phyloP scores from a whole-genome alignment of 1,140 invertebrate genomes.

The Paramacrobiotus metropolitanus region DNA sequence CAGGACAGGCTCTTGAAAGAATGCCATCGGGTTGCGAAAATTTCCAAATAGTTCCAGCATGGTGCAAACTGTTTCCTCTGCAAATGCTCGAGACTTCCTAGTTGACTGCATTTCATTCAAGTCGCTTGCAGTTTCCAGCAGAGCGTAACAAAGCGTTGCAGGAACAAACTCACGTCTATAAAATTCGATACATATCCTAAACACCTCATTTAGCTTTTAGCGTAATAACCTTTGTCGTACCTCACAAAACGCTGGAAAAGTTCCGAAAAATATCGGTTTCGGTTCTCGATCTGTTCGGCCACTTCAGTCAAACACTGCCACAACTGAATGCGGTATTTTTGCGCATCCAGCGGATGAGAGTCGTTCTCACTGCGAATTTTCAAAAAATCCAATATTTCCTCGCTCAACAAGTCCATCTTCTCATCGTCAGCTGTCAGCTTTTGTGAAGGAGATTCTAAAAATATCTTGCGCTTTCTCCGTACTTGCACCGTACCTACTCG shows the following conservation, averaged over 20 bases:
- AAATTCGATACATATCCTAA: no score
- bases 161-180: neutral
- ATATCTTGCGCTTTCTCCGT: no score
- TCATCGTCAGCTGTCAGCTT: no score
- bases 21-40: conserved; percentile 49
- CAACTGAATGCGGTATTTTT: neutral
- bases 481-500: no score
- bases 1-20: conserved; percentile 44
- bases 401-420: no score
- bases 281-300: neutral
- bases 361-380: no score
- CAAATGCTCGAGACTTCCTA: neutral
- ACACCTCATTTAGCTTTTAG: no score
- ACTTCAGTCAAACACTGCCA: neutral
- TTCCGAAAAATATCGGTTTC: neutral
- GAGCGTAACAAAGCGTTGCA: neutral
- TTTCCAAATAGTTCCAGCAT: conserved; percentile 44
- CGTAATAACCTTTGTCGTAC: no score
- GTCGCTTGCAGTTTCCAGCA: neutral
- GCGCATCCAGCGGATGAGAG: neutral
- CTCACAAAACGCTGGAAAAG: neutral
- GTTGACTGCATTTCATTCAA: neutral
- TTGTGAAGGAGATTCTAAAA: no score
- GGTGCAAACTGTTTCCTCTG: neutral
- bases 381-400: no score